Conservation (phyloP, 1,140 invertebrate species). For the Agrypnia vestita region DNA sequence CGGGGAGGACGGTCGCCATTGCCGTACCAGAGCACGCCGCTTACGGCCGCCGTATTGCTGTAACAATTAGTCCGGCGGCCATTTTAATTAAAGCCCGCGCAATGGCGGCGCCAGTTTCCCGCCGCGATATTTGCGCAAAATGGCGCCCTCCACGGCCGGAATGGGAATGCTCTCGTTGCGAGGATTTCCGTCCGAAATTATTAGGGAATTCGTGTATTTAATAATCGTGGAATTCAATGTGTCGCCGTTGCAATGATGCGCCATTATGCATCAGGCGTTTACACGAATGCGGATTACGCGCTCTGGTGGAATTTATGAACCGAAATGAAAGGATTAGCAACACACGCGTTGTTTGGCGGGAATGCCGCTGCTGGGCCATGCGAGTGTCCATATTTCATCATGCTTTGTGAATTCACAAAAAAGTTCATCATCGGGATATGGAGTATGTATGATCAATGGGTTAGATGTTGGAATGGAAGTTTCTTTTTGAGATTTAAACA, state of each 20-base stretch:
- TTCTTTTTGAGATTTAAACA: no score
- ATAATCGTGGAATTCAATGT: not conserved
- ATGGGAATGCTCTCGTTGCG: not conserved
- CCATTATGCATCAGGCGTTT: no score
- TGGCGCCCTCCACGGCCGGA: not conserved
- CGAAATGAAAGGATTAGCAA: no score
- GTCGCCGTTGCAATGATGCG: not conserved
- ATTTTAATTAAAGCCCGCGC: slow-evolving; percentile 33
- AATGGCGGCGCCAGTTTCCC: slow-evolving; percentile 11
- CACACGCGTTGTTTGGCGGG: no score
- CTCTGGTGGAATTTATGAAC: no score
- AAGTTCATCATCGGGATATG: no score
- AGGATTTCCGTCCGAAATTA: not conserved
- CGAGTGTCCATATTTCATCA: no score
- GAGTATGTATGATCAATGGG: no score
- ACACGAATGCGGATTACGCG: no score
- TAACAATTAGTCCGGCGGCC: slow-evolving; percentile 29
- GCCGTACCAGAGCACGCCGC: not conserved
- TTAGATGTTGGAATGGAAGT: no score
- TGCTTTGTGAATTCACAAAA: no score
- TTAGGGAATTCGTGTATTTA: not conserved
- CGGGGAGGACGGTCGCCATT: not conserved
- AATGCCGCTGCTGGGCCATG: no score
- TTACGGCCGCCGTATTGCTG: not conserved
- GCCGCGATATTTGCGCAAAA: not conserved